These are phyloP conservation scores for Ophonus ardosiacus DNA, from an alignment of 2,888 invertebrate species.

Conservation along the genomic window DNA sequence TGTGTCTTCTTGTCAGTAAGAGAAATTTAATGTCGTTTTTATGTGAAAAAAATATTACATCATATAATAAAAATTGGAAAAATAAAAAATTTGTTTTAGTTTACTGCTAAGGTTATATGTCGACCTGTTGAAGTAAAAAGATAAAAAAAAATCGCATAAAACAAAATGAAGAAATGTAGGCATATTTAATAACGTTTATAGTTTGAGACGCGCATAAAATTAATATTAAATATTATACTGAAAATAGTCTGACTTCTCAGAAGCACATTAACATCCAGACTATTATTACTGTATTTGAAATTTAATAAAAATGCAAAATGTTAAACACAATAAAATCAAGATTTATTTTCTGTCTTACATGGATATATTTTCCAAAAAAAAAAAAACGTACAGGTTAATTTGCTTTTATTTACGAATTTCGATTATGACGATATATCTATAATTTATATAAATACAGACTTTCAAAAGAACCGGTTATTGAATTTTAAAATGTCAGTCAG, in stretches of 20 bases:
- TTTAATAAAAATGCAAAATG: neutral
- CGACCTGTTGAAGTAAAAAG: slow-evolving; percentile 17
- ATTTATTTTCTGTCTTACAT: no score
- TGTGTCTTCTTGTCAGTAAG: slow-evolving; percentile 9
- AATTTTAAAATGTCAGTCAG: no score
- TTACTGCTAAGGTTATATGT: slow-evolving; percentile 16
- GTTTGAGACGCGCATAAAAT: neutral
- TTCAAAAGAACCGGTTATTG: no score
- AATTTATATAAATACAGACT: no score
- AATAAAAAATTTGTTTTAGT: slow-evolving; percentile 32
- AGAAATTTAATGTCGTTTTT: slow-evolving; percentile 34
- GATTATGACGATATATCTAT: no score
- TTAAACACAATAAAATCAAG: neutral
- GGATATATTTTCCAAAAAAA: no score
- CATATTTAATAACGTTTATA: slow-evolving; percentile 31
- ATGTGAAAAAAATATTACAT: slow-evolving; percentile 28
- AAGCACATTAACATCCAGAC: neutral
- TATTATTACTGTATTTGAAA: neutral
- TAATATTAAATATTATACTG: slow-evolving; percentile 5
- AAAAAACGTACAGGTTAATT: no score
- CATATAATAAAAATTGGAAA: slow-evolving; percentile 36
- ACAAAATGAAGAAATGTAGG: slow-evolving; percentile 9
- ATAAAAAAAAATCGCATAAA: slow-evolving; percentile 26
- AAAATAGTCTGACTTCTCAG: neutral
- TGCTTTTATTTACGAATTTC: no score